Base-by-base conservation (phyloP, 1,140 invertebrate genomes). In the Drosophila leontia region DNA sequence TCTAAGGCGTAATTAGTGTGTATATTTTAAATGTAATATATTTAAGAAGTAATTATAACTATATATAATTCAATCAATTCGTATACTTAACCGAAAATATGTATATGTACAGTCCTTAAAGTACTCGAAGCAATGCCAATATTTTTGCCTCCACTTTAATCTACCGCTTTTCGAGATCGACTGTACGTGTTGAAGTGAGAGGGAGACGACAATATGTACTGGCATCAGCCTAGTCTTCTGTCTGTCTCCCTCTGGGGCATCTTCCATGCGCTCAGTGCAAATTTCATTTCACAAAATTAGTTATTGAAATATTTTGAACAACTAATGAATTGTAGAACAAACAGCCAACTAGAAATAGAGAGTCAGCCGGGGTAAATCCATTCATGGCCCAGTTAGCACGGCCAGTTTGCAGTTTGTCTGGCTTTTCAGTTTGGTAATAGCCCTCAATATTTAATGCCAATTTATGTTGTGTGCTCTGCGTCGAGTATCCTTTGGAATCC, bases 401-500 rank as follows among this genome's bases (percentile, higher is more conserved):
- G 32, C 15, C 77, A 65, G 77, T 68, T 61, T 44, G 75, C 77
- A 72, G 78, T 80, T 77, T 68, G 75, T 79, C 75, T 78, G 41
- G 75, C 75, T 78, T 70, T 78, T 76, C 45, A 67, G 75, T 63
- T 79, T 37, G 80, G 45, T 80, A 84, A 83, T 71, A 78, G 79
- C 67, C 72, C 79, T 88, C 85, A 90, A 90, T 87, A 87, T 87
- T 87, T 88, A 88, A 87, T 87, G 80, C 77, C 83, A 87, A 87
- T 87, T 87, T 80, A 87, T 90, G 76, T 75, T 85, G 79, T 77
- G 78, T 86, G 67, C 75, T 78, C 50, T 71, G 57, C 53, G 5
- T 17, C n/a, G 19, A 56, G 42, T 26, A 65, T 57, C 37, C 47
- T 15, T 45, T 29, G 32, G 29, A 2, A 60, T 61, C 60, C 61